Conservation (phyloP, 2,888 invertebrate genomes). For the Synanthedon vespiformis region DNA sequence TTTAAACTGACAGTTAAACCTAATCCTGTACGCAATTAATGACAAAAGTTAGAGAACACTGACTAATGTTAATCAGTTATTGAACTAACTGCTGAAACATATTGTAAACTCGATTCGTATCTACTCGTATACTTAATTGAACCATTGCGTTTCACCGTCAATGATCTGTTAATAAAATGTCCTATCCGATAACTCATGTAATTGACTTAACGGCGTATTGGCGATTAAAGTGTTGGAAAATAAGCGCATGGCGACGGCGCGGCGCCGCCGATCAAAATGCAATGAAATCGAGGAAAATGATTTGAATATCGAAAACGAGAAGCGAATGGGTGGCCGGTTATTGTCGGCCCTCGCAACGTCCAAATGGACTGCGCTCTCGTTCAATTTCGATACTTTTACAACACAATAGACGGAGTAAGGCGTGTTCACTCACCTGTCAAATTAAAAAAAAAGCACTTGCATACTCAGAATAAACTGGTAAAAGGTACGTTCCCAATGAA, state of each 20-base stretch:
- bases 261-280: slow-evolving; percentile 32
- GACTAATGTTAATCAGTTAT: no score
- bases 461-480: slow-evolving; percentile 49
- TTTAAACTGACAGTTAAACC: no score
- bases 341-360: slow-evolving; percentile 49
- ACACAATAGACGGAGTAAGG: slow-evolving; percentile 64
- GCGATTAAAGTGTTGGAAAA: slow-evolving; percentile 20
- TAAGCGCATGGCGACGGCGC: slow-evolving; percentile 28
- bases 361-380: slow-evolving; percentile 60
- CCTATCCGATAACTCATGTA: slow-evolving; percentile 28
- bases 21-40: no score
- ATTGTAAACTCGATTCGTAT: neutral
- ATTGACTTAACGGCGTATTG: slow-evolving; percentile 35
- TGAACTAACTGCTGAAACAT: neutral
- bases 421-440: slow-evolving; percentile 66
- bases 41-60: no score
- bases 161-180: slow-evolving; percentile 5
- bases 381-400: slow-evolving; percentile 68
- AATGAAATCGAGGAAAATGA: slow-evolving; percentile 52
- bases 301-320: slow-evolving; percentile 54
- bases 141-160: neutral
- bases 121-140: neutral
- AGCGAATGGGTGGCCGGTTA: slow-evolving; percentile 45
- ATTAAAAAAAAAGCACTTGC: slow-evolving; percentile 63
- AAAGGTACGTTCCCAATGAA: slow-evolving; percentile 11